A percentile compares a stretch with the other conserved stretches of the same genome.
phyloP scores from a whole-genome alignment of 2,888 invertebrate species.

The Cynaeus angustus region DNA sequence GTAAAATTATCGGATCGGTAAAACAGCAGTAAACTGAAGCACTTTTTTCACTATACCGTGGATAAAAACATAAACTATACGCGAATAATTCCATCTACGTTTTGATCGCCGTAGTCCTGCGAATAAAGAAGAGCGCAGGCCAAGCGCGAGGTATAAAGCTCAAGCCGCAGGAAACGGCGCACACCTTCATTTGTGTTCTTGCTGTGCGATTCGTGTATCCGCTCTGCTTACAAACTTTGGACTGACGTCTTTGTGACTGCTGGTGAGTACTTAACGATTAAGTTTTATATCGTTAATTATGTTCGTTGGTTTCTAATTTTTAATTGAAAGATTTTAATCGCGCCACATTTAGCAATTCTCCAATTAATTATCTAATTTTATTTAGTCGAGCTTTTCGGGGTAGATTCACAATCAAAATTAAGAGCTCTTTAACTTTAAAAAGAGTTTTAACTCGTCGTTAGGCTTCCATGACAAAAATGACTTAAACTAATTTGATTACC shows the following conservation, averaged over 20 bases:
- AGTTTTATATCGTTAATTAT: no score
- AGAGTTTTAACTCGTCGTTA: no score
- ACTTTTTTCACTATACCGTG: conserved; percentile 8
- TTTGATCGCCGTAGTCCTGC: conserved; percentile 25
- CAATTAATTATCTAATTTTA: no score
- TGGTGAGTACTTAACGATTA: not conserved
- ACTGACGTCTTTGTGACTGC: conserved; percentile 27
- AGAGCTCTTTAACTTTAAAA: no score
- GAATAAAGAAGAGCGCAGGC: conserved; percentile 55
- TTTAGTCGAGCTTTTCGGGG: no score
- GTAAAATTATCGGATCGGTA: conserved; percentile 9
- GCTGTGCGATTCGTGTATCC: conserved; percentile 50
- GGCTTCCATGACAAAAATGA: no score
- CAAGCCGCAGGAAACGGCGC: conserved; percentile 54
- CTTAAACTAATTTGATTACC: no score
- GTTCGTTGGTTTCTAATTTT: no score
- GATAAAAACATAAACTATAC: conserved; percentile 18
- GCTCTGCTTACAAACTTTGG: conserved; percentile 25
- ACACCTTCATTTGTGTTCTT: conserved; percentile 59
- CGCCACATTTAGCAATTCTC: no score
- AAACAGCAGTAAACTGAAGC: conserved; percentile 22
- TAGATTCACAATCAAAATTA: no score
- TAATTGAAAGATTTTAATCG: no score
- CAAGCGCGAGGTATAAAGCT: conserved; percentile 59
- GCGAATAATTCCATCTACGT: conserved; percentile 12